Conservation (phyloP, 2,888 invertebrate species). For the Xestia sexstrigata region DNA sequence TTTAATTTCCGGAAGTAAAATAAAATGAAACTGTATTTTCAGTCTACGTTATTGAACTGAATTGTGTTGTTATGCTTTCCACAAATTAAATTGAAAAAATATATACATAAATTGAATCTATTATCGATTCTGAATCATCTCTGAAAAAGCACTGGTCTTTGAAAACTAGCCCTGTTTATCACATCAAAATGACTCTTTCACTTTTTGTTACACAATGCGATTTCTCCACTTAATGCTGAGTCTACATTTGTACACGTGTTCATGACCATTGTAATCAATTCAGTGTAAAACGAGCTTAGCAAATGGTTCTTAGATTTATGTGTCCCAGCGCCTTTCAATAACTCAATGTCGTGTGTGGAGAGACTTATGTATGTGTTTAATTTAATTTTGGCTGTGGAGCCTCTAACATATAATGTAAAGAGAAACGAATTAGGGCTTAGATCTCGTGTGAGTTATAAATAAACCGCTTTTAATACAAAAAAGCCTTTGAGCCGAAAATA, state of each 20-base stretch:
- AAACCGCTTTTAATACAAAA: slow-evolving; percentile 21
- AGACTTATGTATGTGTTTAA: slow-evolving; percentile 39
- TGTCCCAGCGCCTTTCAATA: slow-evolving; percentile 24
- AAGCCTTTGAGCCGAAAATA: slow-evolving; percentile 6
- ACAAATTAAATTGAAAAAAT: too few species aligned
- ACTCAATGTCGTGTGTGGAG: slow-evolving; percentile 27
- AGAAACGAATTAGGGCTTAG: slow-evolving; percentile 29
- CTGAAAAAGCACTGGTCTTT: not conserved
- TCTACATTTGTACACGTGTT: slow-evolving; percentile 1
- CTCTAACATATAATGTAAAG: slow-evolving; percentile 10
- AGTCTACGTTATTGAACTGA: not conserved
- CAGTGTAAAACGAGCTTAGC: slow-evolving; percentile 44
- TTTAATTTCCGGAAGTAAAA: not conserved
- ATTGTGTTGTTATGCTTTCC: too few species aligned
- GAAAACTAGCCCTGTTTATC: not conserved
- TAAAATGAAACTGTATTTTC: not conserved
- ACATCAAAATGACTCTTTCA: not conserved
- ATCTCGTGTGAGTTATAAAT: slow-evolving; percentile 21
- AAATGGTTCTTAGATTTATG: slow-evolving; percentile 36
- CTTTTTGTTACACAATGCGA: not conserved
- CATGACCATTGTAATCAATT: slow-evolving; percentile 26
- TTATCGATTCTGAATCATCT: not conserved
- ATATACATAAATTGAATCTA: not conserved
- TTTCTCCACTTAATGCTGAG: not conserved
- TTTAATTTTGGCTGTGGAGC: slow-evolving; percentile 32